These are phyloP conservation scores for Trichomycterus rosablanca DNA, from an alignment of 2,113 vertebrate species.

Conservation along the genomic window DNA sequence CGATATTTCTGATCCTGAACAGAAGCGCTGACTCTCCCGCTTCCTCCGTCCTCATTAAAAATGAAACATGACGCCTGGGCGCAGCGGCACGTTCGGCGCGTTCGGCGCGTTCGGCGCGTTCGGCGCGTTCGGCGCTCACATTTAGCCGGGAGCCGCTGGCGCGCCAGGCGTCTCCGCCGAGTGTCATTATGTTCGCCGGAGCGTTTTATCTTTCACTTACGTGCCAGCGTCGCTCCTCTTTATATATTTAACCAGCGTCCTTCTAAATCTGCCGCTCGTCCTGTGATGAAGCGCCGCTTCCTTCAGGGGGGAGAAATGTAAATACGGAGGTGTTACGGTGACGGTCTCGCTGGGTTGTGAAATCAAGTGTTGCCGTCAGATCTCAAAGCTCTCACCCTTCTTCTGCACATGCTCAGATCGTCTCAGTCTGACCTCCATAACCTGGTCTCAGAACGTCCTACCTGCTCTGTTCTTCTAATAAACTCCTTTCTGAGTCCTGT, in stretches of 20 bases:
- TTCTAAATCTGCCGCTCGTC: background rate
- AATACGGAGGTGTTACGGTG: too few relatives aligned
- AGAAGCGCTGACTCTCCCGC: slow-evolving; percentile 17
- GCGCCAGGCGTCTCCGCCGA: background rate
- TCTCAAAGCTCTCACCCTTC: too few relatives aligned
- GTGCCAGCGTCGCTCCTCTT: background rate
- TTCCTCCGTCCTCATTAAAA: slow-evolving; percentile 28
- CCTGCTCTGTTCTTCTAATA: too few relatives aligned
- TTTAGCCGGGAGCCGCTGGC: background rate
- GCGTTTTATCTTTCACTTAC: slow-evolving; percentile 17
- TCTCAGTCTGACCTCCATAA: too few relatives aligned
- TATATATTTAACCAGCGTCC: background rate
- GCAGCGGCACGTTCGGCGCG: background rate
- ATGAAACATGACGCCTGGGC: slow-evolving; percentile 17
- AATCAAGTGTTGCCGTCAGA: too few relatives aligned
- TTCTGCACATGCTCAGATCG: too few relatives aligned
- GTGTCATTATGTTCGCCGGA: background rate
- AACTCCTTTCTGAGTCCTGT: too few relatives aligned
- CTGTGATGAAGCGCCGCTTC: too few relatives aligned
- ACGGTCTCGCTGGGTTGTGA: too few relatives aligned
- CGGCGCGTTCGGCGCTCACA: background rate
- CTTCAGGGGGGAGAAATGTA: too few relatives aligned
- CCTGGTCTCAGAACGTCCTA: too few relatives aligned
- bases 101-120: background rate
- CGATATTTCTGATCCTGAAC: too few relatives aligned